phyloP scores from a whole-genome alignment of 2,113 vertebrate species.

The Stictonetta naevosa region DNA sequence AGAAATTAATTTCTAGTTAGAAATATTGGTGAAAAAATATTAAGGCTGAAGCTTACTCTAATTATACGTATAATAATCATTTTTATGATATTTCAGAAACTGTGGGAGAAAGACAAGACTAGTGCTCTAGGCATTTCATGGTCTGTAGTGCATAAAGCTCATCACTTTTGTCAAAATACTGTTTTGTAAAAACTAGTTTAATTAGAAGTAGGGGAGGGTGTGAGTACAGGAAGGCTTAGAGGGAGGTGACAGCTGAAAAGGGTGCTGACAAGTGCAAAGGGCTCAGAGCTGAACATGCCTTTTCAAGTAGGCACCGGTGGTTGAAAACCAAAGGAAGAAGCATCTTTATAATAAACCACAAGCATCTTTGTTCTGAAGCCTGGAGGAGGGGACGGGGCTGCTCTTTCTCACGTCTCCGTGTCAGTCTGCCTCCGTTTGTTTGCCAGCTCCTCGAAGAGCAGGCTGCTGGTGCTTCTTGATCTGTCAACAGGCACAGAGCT shows the following conservation, averaged over 20 bases:
- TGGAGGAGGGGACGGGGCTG: neutral
- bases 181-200: neutral
- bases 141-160: neutral
- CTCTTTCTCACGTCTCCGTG: neutral
- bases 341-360: neutral
- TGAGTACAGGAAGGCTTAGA: neutral
- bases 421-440: accelerated
- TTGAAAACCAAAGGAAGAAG: neutral
- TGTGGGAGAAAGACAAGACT: neutral
- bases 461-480: neutral
- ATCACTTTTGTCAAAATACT: neutral
- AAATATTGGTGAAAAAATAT: neutral
- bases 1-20: neutral
- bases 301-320: neutral
- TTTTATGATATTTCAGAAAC: neutral
- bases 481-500: neutral
- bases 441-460: neutral
- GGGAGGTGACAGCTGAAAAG: neutral
- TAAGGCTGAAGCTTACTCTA: neutral
- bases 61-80: neutral
- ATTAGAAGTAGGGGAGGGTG: neutral
- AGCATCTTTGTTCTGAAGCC: neutral
- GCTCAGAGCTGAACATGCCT: neutral
- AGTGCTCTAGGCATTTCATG: neutral
- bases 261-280: neutral